Evolutionary conservation across 2,888 invertebrate genomes (phyloP), one percentile per base, ranked within the genome.

Genomic region (Hypolimnas misippus): DNA sequence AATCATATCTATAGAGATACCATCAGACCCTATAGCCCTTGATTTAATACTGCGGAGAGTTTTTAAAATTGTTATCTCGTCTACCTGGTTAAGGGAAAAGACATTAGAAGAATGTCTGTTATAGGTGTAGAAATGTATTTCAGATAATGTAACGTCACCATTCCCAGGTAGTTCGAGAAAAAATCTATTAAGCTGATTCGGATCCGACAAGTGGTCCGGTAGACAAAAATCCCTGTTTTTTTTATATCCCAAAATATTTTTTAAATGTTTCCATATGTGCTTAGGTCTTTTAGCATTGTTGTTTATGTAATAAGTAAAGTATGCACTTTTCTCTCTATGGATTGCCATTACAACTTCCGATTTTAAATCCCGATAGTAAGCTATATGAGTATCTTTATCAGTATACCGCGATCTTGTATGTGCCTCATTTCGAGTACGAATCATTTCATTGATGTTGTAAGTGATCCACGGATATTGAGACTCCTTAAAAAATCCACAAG

Each of bases 391-490:
- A 16, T 51, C 50, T 31, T 14, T 7, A 5, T n/a, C 7, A 29
- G 50, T 31, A 14, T 14, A 1, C 8, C 50, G 25, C 8, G 50
- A n/a, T 51, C 31, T 51, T 16, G 4, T 25, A 7, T 40, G 54
- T 19, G 54, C 54, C 40, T 54, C 40, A 54, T 54, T 21, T 14
- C 40, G 17, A 12, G n/a, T 16, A 35, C 54, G 19, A 19, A 40
- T 54, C 21, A 54, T 40, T 40, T 10, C 7, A 17, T 40, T 54
- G 19, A 54, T 40, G 14, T 52, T 52, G 14, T 54, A 54, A 14
- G 54, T 54, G 10, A 54, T 54, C 42, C 54, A 54, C 12, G 40
- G 40, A 42, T 25, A 40, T 35, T 25, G n/a, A 7, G 19, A n/a
- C 8, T 40, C 54, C 14, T 54, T 54, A 46, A 21, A 46, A 46